A percentile compares a stretch with the other conserved stretches of the same genome.
Evolutionary conservation across 2,113 vertebrate genomes (phyloP).

Genomic region (Trochalopteron elliotii): DNA sequence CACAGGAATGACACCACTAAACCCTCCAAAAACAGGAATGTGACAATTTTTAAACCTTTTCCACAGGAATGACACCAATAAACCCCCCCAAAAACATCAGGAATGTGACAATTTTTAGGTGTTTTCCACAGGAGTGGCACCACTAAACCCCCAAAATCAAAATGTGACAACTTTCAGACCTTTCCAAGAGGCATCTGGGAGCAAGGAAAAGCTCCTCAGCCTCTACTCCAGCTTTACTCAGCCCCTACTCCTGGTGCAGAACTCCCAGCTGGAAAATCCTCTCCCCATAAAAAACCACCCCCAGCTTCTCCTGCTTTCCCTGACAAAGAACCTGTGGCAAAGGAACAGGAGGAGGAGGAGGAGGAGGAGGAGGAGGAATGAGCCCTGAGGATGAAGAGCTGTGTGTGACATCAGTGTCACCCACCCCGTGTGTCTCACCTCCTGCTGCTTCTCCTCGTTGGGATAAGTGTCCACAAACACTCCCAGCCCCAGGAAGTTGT

Average conservation of each 20-base stretch:
- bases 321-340: not conserved
- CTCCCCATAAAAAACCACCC: not conserved
- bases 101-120: no score
- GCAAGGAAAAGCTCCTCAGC: not conserved
- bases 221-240: not conserved
- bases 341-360: not conserved
- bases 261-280: not conserved
- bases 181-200: not conserved
- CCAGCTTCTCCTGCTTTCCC: no score
- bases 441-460: conserved; percentile 96
- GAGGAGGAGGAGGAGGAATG: not conserved
- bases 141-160: no score
- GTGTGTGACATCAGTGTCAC: not conserved
- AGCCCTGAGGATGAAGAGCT: not conserved
- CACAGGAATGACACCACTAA: accelerated
- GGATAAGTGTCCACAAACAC: conserved; percentile 97
- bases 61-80: no score
- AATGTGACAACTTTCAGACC: not conserved
- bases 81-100: no score
- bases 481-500: conserved; percentile 93
- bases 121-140: no score
- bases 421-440: conserved; percentile 74
- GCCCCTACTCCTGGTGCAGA: not conserved
- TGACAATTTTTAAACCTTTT: no score
- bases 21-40: no score